Conservation (phyloP, 1,140 invertebrate species). For the Subanguina moxae region DNA sequence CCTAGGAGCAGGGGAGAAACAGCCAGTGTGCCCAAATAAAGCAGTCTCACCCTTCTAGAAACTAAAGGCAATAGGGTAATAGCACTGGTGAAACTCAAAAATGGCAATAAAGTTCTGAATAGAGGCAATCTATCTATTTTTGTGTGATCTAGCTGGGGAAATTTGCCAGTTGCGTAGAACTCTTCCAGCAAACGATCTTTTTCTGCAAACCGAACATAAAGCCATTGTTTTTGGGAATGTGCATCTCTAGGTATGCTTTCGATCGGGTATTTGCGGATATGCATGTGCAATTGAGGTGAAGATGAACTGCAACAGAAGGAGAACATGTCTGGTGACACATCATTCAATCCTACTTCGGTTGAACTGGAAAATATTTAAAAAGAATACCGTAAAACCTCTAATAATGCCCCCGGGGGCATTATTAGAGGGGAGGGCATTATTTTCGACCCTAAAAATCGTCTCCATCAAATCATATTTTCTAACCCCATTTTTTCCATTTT, state of each 20-base stretch:
- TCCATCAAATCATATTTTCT: too few species aligned
- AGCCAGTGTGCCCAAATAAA: background rate
- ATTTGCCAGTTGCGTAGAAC: constrained; percentile 3
- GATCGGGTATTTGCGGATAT: constrained; percentile 30
- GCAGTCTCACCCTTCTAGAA: background rate
- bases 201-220: constrained; percentile 27
- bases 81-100: background rate
- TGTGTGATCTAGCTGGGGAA: background rate
- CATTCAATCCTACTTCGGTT: background rate
- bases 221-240: constrained; percentile 27
- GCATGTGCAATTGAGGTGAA: constrained; percentile 37
- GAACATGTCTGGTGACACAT: constrained; percentile 48
- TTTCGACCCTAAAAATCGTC: too few species aligned
- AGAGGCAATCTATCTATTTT: background rate
- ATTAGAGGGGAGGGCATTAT: too few species aligned
- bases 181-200: constrained; percentile 34
- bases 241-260: constrained; percentile 30
- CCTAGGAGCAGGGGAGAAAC: background rate
- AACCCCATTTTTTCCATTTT: too few species aligned
- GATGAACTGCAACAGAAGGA: constrained; percentile 41
- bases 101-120: background rate
- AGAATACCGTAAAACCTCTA: too few species aligned
- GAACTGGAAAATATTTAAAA: too few species aligned
- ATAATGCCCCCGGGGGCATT: too few species aligned
- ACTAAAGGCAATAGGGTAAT: background rate